Conservation (phyloP, 1,140 invertebrate genomes). For the Theocolax elegans region DNA sequence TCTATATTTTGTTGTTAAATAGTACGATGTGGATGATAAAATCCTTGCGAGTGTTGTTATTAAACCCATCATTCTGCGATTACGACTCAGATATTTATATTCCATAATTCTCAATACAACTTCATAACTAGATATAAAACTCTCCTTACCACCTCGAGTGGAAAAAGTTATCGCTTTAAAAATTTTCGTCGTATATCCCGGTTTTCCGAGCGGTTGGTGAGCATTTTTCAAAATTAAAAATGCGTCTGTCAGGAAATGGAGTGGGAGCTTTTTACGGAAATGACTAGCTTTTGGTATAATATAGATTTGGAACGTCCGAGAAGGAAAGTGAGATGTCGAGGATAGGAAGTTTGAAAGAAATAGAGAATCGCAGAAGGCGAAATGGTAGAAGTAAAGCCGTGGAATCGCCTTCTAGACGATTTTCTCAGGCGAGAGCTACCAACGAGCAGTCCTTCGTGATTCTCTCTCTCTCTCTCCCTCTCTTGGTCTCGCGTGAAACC, state of each 20-base stretch:
- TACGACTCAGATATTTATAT: too few relatives aligned
- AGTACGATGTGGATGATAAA: too few relatives aligned
- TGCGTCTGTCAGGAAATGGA: background rate
- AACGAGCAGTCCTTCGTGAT: constrained; percentile 28
- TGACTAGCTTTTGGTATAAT: constrained; percentile 39
- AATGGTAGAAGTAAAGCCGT: constrained; percentile 45
- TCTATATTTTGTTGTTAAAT: too few relatives aligned
- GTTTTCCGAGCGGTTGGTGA: too few relatives aligned
- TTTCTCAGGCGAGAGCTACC: constrained; percentile 43
- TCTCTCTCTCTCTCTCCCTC: constrained; percentile 41
- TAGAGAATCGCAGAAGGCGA: constrained; percentile 28
- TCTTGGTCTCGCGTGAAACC: constrained; percentile 30
- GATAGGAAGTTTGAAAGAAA: constrained; percentile 40
- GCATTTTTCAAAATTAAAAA: constrained; percentile 30
- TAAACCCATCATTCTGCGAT: too few relatives aligned
- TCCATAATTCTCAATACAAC: too few relatives aligned
- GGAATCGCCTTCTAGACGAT: constrained; percentile 49
- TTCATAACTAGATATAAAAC: too few relatives aligned
- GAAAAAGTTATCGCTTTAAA: background rate
- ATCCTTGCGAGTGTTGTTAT: too few relatives aligned
- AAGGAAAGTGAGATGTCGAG: background rate
- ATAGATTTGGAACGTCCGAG: background rate
- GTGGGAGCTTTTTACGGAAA: background rate
- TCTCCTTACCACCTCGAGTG: too few relatives aligned
- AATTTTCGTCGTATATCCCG: background rate